Base-by-base conservation (phyloP, 2,113 vertebrate genomes). In the Siniperca knerii region DNA sequence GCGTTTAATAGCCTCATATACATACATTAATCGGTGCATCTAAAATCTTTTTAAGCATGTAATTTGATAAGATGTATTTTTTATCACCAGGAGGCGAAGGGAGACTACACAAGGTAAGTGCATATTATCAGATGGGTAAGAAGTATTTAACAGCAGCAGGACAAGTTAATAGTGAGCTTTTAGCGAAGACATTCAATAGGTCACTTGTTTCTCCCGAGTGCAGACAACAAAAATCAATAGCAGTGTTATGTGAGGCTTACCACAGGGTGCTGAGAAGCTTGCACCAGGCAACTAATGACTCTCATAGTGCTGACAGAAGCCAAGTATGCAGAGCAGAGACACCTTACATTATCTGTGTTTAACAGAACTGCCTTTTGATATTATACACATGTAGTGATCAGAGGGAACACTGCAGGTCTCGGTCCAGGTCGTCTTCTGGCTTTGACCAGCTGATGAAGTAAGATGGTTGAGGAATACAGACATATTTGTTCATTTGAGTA, bases 61-160 rank as follows among this genome's bases (percentile, higher is more conserved):
- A 1, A 80, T 81, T 67, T 92, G 79, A 91, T 76, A 11, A 77
- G 0, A 55, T 80, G 15, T 75, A 0, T 44, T 76, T 66, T 70
- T 58, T 86, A 42, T 87, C 65, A 57, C 67, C 91, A 99, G 98
- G 98, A 99, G 85, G 97, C 98, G 83, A 99, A 98, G 82, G 98
- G 98, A 87, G 98, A 99, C 94, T 99, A 98, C 93, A 97, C 96
- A 84, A 99, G 98, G 98, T 99, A 94, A 95, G 97, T 92, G 69
- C 74, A 68, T 68, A 81, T 78, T 1, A 70, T 76, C 83, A 83
- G 75, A 65, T 57, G 48, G 29, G 40, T 82, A 71, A 75, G 69
- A 64, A 81, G 83, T 90, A 86, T 91, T 93, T 90, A 92, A 89
- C 75, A 78, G 54, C 83, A 77, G 83, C 69, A 67, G 77, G 76